Conservation (phyloP, 2,113 vertebrate genomes). For the Lonchura striata region DNA sequence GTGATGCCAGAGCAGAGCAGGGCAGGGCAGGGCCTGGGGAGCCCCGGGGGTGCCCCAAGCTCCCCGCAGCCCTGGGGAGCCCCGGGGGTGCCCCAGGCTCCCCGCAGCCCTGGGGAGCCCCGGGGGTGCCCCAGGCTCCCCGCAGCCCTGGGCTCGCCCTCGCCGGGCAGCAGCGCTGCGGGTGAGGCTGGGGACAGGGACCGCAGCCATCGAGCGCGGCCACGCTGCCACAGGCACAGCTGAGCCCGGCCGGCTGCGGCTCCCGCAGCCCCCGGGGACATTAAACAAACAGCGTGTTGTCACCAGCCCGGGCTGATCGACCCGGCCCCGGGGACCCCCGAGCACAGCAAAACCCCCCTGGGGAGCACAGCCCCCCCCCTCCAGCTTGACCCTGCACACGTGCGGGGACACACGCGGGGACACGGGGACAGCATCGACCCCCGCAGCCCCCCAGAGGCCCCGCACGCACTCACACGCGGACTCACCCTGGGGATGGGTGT, state of each 20-base stretch:
- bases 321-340: not conserved
- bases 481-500: not conserved
- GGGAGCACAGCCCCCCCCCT: not conserved
- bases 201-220: not conserved
- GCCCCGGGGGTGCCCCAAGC: not conserved
- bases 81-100: not conserved
- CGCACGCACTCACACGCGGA: not conserved
- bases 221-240: not conserved
- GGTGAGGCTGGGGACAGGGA: not conserved
- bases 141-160: rapidly evolving
- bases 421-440: not conserved
- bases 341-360: not conserved
- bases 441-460: not conserved
- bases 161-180: not conserved
- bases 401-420: not conserved
- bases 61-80: rapidly evolving
- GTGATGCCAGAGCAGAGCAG: not conserved
- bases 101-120: not conserved
- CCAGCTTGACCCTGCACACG: rapidly evolving
- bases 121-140: not conserved
- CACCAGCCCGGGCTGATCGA: not conserved
- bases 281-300: conserved; percentile 65
- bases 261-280: not conserved
- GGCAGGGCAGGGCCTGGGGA: not conserved
- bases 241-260: not conserved